Percentiles rank a stretch among this genome's conserved stretches.
Evolutionary conservation across 2,797 vertebrate genomes (phyloP).

Genomic region (Fringilla coelebs): DNA sequence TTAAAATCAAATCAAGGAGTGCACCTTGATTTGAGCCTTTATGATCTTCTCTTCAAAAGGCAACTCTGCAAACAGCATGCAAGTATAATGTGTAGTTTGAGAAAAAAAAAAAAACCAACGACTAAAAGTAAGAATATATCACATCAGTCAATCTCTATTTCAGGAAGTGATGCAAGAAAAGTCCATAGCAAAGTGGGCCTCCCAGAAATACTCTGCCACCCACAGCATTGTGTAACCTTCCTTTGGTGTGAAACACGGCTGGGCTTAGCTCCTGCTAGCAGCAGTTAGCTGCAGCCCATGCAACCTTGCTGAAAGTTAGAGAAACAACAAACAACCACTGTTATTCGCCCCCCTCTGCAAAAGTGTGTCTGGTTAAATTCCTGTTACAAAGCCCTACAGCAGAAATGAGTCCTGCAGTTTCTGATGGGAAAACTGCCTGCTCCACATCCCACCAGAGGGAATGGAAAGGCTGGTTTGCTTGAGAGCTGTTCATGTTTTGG

Average conservation of each 20-base stretch:
- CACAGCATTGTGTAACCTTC: conserved; percentile 47
- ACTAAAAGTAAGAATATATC: conserved; percentile 13
- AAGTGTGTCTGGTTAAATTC: not conserved
- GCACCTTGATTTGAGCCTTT: not conserved
- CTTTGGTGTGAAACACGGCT: not conserved
- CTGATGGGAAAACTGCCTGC: not conserved
- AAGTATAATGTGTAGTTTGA: not conserved
- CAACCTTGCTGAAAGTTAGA: not conserved
- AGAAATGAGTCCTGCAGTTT: not conserved
- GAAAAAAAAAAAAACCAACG: not conserved
- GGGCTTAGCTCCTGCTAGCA: not conserved
- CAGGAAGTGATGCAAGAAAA: conserved; percentile 48
- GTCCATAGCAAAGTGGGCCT: not conserved
- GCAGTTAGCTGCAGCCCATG: not conserved
- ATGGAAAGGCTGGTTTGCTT: not conserved
- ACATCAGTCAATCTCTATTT: conserved; percentile 8
- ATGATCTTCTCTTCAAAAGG: not conserved
- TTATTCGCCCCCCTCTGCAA: not conserved
- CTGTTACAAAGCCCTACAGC: not conserved
- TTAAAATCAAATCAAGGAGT: not conserved
- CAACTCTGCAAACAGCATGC: not conserved
- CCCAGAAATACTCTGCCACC: conserved; percentile 25
- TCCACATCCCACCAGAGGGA: not conserved
- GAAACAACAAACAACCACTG: not conserved
- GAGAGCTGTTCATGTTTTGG: not conserved